A percentile compares a stretch with the other conserved stretches of the same genome.
These are phyloP conservation scores for Rhipidura dahli DNA, from an alignment of 2,113 vertebrate genomes.

Conservation along the genomic window DNA sequence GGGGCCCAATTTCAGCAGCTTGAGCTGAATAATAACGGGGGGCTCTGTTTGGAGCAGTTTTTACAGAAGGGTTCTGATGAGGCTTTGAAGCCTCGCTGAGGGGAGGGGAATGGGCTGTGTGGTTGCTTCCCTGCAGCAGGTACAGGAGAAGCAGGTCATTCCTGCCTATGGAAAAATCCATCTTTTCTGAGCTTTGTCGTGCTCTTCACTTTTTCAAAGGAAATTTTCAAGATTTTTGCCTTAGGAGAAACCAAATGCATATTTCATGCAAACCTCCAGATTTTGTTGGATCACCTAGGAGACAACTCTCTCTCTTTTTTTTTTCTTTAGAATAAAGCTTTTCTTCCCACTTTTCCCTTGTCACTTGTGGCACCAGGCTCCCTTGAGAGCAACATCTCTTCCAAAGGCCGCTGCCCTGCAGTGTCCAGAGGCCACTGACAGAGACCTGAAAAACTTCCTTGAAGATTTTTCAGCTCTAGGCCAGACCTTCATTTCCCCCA, in stretches of 20 bases:
- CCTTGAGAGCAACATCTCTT: neutral
- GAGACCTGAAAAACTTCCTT: neutral
- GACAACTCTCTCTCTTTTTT: neutral
- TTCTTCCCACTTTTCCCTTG: neutral
- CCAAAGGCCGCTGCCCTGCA: fast-evolving
- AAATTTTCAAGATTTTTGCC: neutral
- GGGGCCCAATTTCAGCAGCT: neutral
- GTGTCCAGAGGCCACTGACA: neutral
- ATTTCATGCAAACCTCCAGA: neutral
- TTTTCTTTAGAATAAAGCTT: neutral
- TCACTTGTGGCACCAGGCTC: neutral
- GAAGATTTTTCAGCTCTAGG: neutral
- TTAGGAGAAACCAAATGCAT: conserved; percentile 3
- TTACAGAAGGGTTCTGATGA: neutral
- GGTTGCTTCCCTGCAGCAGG: neutral
- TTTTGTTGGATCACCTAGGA: conserved; percentile 27
- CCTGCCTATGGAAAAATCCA: neutral
- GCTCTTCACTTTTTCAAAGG: neutral
- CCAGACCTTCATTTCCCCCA: neutral
- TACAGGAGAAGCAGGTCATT: neutral
- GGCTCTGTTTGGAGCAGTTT: neutral
- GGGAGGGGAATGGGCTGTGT: neutral
- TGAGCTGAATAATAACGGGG: neutral
- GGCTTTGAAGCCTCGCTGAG: neutral
- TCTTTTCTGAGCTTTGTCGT: neutral